These are phyloP conservation scores for Sparidentex hasta DNA, from an alignment of 2,797 vertebrate species.

Conservation along the genomic window DNA sequence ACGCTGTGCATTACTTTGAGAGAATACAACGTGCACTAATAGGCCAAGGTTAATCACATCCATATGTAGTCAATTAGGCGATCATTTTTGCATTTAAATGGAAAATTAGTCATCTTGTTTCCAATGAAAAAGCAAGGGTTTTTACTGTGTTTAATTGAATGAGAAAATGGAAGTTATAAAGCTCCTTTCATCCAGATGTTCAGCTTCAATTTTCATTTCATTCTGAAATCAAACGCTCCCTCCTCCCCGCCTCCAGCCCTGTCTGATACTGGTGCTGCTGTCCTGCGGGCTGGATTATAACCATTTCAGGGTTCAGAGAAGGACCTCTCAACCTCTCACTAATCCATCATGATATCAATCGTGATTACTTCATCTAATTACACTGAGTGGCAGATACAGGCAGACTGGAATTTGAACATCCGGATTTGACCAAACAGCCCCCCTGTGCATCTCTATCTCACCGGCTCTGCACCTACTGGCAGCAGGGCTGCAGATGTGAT, in stretches of 20 bases:
- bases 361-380: slow-evolving; percentile 77
- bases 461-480: slow-evolving; percentile 3
- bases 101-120: slow-evolving; percentile 46
- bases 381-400: slow-evolving; percentile 58
- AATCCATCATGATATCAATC: slow-evolving; percentile 71
- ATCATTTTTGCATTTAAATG: slow-evolving; percentile 54
- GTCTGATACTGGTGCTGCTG: slow-evolving; percentile 41
- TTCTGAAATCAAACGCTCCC: slow-evolving; percentile 57
- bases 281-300: slow-evolving; percentile 45
- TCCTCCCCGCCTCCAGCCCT: slow-evolving; percentile 13
- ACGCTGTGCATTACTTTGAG: slow-evolving; percentile 34
- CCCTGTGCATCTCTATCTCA: background rate
- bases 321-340: slow-evolving; percentile 60
- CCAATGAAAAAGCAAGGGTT: slow-evolving; percentile 35
- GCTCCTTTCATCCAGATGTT: slow-evolving; percentile 61
- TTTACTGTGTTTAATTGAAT: slow-evolving; percentile 47
- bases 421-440: slow-evolving; percentile 31
- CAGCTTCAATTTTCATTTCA: slow-evolving; percentile 51
- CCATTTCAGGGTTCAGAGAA: slow-evolving; percentile 65
- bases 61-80: slow-evolving; percentile 29
- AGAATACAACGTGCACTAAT: slow-evolving; percentile 27
- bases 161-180: slow-evolving; percentile 43
- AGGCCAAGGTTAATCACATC: slow-evolving; percentile 37
- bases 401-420: slow-evolving; percentile 47
- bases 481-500: background rate